A percentile compares a stretch with the other conserved stretches of the same genome.
Conservation (phyloP, 2,113 vertebrate species). For the Excalfactoria chinensis region DNA sequence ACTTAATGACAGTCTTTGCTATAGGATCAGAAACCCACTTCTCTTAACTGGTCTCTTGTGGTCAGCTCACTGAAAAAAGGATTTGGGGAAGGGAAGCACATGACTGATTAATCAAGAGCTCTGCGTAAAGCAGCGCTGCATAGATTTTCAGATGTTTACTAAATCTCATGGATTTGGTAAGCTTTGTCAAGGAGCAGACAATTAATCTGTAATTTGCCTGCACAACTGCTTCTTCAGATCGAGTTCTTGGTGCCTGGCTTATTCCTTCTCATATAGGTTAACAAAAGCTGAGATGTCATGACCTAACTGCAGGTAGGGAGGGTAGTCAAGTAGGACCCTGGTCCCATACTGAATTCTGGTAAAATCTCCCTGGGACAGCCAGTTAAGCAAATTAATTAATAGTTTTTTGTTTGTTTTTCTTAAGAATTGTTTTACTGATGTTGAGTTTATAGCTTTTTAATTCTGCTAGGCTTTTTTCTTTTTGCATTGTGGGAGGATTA, state of each 20-base stretch:
- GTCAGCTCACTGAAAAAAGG: neutral
- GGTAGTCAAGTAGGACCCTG: neutral
- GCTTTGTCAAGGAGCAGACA: constrained; percentile 1
- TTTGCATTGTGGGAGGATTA: neutral
- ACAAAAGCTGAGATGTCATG: neutral
- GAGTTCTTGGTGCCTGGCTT: neutral
- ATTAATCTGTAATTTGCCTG: neutral
- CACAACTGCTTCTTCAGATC: neutral
- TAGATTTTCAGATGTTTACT: constrained; percentile 10
- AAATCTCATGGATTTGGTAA: constrained; percentile 45
- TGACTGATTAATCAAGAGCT: constrained; percentile 12
- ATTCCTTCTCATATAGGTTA: neutral
- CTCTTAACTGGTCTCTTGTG: constrained; percentile 12
- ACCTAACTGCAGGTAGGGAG: neutral
- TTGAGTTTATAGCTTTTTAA: constrained; percentile 45
- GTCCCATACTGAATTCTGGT: constrained; percentile 2
- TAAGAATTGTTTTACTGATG: constrained; percentile 26
- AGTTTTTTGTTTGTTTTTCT: neutral
- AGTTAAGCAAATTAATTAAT: constrained; percentile 1
- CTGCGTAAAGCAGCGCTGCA: neutral
- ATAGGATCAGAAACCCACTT: constrained; percentile 25
- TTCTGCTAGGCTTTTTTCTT: constrained; percentile 45
- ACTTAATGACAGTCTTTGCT: neutral
- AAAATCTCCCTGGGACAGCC: constrained; percentile 24
- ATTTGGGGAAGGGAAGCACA: constrained; percentile 39